Evolutionary conservation across 2,797 vertebrate species (phyloP).

Genomic region (Eulemur albifrons): DNA sequence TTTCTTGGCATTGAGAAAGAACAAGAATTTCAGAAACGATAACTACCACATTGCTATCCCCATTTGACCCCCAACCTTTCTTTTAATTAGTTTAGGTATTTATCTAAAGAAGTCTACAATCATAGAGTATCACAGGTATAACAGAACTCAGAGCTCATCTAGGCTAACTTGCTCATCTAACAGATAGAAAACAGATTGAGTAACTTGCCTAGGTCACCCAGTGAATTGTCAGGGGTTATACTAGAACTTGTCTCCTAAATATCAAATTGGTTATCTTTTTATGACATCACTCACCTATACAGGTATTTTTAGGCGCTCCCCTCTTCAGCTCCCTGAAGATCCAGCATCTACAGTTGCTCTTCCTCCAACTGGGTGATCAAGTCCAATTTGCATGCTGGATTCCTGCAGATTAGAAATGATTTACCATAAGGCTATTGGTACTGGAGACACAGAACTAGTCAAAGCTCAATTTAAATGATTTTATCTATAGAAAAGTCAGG

Average conservation of each 20-base stretch:
- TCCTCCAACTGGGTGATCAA: not conserved
- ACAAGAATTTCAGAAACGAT: not conserved
- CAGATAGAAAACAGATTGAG: not conserved
- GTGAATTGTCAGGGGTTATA: not conserved
- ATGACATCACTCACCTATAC: not conserved
- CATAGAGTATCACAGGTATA: not conserved
- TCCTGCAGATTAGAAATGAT: not conserved
- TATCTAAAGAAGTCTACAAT: not conserved
- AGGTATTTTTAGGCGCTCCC: not conserved
- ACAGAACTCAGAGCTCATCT: not conserved
- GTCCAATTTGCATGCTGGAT: not conserved
- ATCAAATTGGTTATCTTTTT: not conserved
- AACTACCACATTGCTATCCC: not conserved
- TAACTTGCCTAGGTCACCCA: not conserved
- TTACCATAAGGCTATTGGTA: not conserved
- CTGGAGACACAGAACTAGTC: not conserved
- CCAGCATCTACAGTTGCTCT: not conserved
- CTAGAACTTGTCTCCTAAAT: not conserved
- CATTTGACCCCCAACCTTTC: not conserved
- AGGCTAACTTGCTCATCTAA: not conserved
- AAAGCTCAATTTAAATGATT: not conserved
- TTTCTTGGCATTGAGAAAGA: not conserved
- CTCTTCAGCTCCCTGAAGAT: not conserved
- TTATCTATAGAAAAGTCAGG: not conserved
- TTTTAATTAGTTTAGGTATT: not conserved